phyloP scores from a whole-genome alignment of 1,140 invertebrate genomes.

The Belonocnema kinseyi region DNA sequence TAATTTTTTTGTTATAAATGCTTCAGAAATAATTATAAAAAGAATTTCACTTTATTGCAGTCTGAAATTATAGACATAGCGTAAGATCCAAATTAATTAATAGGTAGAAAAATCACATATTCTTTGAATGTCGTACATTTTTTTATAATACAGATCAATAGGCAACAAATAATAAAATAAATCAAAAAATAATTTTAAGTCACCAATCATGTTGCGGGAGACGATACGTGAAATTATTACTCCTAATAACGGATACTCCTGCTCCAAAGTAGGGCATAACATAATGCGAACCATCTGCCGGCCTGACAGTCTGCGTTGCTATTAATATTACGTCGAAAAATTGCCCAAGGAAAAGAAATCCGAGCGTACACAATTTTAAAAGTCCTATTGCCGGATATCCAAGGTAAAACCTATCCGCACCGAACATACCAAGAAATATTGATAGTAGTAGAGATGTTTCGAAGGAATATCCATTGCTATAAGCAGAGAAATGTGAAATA shows the following conservation, averaged over 20 bases:
- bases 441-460: constrained; percentile 94
- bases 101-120: too few species aligned
- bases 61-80: too few species aligned
- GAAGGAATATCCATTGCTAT: constrained; percentile 94
- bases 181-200: constrained; percentile 9
- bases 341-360: constrained; percentile 97
- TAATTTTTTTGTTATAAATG: too few species aligned
- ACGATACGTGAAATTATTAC: constrained; percentile 90
- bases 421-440: constrained; percentile 97
- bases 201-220: constrained; percentile 87
- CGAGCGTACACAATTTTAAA: constrained; percentile 95
- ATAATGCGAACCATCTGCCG: constrained; percentile 97
- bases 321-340: constrained; percentile 96
- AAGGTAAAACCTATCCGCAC: constrained; percentile 97
- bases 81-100: too few species aligned
- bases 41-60: too few species aligned
- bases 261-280: constrained; percentile 96
- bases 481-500: constrained; percentile 60
- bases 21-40: too few species aligned
- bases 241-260: constrained; percentile 85
- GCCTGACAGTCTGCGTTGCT: constrained; percentile 93
- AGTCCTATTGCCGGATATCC: constrained; percentile 97
- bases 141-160: too few species aligned
- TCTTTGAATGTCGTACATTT: too few species aligned
- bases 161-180: too few species aligned